Evolutionary conservation across 2,113 vertebrate species (phyloP).

Genomic region (Esox niger): DNA sequence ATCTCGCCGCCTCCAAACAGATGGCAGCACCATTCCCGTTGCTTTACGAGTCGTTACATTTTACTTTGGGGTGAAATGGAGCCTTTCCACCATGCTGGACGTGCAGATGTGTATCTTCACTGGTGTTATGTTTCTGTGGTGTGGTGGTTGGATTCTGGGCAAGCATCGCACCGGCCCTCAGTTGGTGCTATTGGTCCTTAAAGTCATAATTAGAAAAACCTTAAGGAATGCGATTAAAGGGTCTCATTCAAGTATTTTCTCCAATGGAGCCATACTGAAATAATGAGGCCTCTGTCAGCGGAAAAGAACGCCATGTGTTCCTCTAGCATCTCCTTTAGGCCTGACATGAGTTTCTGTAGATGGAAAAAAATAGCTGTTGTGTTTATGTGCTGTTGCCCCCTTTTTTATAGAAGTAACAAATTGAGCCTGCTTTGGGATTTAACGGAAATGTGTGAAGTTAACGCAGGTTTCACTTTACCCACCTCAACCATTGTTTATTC

Average conservation of each 20-base stretch:
- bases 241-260: conserved; percentile 1
- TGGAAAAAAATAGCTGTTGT: not conserved
- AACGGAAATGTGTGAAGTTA: conserved; percentile 15
- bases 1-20: conserved; percentile 28
- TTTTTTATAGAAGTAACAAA: conserved; percentile 31
- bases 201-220: too few species aligned
- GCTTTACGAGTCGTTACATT: conserved; percentile 46
- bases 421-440: conserved; percentile 20
- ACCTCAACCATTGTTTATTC: conserved; percentile 20
- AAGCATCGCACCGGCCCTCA: not conserved
- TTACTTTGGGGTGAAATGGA: conserved; percentile 43
- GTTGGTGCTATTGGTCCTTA: not conserved
- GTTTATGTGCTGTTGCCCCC: conserved; percentile 8
- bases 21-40: conserved; percentile 42
- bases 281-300: not conserved
- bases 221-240: not conserved
- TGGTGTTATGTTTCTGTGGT: conserved; percentile 9
- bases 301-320: not conserved
- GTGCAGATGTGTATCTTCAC: conserved; percentile 15
- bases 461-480: conserved; percentile 34
- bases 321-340: not conserved
- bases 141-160: conserved; percentile 2
- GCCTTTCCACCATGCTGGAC: conserved; percentile 24
- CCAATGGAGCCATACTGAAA: not conserved
- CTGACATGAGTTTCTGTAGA: not conserved